phyloP scores from a whole-genome alignment of 2,797 vertebrate genomes.

The Morelia viridis region DNA sequence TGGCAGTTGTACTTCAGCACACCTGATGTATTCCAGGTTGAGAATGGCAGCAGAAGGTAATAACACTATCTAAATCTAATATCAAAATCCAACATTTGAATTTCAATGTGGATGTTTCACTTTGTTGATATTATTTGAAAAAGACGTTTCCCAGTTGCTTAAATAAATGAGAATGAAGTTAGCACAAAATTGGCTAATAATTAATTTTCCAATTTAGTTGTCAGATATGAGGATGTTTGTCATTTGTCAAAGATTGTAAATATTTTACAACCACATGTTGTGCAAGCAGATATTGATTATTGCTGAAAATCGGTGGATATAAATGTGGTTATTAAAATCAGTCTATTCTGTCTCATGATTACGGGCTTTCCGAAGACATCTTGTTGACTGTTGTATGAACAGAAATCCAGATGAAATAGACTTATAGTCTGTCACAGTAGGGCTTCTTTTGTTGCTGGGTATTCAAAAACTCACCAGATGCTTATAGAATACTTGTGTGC shows the following conservation, averaged over 20 bases:
- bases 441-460: background rate
- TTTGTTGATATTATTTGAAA: background rate
- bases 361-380: background rate
- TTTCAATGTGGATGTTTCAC: background rate
- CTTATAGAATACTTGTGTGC: background rate
- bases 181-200: background rate
- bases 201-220: constrained; percentile 1
- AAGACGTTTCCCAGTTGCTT: background rate
- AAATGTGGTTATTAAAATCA: background rate
- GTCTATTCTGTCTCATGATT: background rate
- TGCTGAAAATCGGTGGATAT: background rate
- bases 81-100: background rate
- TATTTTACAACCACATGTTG: background rate
- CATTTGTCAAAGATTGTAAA: background rate
- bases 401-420: background rate
- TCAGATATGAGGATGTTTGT: background rate
- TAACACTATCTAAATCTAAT: background rate
- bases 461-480: background rate
- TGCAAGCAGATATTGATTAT: background rate
- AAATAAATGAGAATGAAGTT: background rate
- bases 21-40: background rate
- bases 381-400: background rate
- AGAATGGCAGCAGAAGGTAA: background rate
- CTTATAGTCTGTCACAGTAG: background rate
- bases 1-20: background rate